Percentiles rank a stretch among this genome's conserved stretches.
Conservation (phyloP, 2,113 vertebrate genomes). For the Vulpes vulpes region DNA sequence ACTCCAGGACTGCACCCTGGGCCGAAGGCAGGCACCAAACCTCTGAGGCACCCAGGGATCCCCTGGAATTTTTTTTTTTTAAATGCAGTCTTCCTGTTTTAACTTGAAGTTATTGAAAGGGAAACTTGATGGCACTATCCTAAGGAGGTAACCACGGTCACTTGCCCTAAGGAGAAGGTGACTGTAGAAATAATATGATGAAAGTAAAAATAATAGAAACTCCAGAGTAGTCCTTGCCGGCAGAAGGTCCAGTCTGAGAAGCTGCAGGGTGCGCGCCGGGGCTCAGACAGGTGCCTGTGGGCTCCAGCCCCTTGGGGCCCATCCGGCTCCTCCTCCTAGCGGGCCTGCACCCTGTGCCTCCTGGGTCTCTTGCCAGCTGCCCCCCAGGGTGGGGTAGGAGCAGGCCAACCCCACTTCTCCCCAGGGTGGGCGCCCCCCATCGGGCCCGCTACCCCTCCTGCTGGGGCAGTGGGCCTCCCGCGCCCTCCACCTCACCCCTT, state of each 20-base stretch:
- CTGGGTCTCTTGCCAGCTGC: too few relatives aligned
- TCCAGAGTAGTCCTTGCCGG: neutral
- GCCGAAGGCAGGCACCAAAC: too few relatives aligned
- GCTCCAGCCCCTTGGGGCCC: too few relatives aligned
- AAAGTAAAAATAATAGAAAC: neutral
- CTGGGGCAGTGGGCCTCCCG: accelerated
- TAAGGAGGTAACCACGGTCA: neutral
- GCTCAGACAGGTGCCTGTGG: neutral
- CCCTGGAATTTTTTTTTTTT: neutral
- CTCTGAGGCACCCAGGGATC: neutral
- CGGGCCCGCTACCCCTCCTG: too few relatives aligned
- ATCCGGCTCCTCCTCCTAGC: neutral
- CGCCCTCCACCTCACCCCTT: neutral
- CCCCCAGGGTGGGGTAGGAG: neutral
- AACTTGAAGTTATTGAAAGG: neutral
- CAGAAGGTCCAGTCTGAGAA: neutral
- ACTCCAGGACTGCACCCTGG: too few relatives aligned
- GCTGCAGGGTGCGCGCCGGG: neutral
- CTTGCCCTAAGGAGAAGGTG: neutral
- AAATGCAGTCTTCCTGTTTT: neutral
- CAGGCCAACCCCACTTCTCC: neutral
- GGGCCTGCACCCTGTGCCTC: neutral
- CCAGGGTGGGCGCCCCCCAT: neutral
- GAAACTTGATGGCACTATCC: neutral
- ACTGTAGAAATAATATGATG: neutral